Evolutionary conservation across 2,113 vertebrate genomes (phyloP).

Genomic region (Recurvirostra avosetta): DNA sequence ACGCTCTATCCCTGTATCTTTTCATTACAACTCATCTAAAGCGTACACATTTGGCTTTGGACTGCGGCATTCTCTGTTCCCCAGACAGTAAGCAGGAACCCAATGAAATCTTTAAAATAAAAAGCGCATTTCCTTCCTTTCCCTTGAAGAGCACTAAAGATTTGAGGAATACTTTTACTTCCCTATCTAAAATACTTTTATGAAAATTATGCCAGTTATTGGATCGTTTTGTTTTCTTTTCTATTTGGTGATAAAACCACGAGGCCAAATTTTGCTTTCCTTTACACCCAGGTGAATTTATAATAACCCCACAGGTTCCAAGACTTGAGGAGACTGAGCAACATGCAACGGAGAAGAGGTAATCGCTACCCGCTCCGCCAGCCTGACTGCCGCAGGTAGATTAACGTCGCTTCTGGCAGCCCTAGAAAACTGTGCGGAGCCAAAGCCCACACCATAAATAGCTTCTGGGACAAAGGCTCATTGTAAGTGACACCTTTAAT

Average conservation of each 20-base stretch:
- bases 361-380: neutral
- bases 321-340: neutral
- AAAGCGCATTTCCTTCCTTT: neutral
- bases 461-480: constrained; percentile 10
- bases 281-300: neutral
- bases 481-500: constrained; percentile 32
- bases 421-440: neutral
- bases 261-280: neutral
- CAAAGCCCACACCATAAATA: neutral
- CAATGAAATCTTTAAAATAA: neutral
- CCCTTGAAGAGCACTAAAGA: neutral
- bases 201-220: neutral
- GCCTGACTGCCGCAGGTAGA: neutral
- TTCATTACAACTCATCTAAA: neutral
- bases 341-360: neutral
- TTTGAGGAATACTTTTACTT: neutral
- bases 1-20: neutral
- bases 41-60: fast-evolving
- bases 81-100: neutral
- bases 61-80: neutral
- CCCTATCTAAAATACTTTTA: neutral
- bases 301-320: neutral
- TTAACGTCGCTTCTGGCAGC: neutral
- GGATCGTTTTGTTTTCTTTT: neutral
- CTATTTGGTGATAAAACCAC: neutral